Evolutionary conservation across 2,888 invertebrate genomes (phyloP), one percentile per base, ranked within the genome.

Genomic region (Philhelius pedissequus): DNA sequence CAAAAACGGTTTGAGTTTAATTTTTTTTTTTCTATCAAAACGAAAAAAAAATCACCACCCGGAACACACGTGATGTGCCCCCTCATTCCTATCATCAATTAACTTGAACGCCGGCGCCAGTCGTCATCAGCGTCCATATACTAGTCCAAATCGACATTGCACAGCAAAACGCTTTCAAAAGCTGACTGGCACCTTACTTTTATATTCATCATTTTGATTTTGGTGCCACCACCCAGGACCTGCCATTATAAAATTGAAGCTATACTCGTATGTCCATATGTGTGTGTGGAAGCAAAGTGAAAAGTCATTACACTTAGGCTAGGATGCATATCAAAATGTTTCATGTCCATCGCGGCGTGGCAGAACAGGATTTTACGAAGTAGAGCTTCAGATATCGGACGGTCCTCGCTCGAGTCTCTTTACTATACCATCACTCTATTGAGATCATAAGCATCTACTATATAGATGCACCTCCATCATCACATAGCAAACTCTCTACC

Each of bases 281-380:
- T 27, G 8, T 56, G 66, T 56, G 32, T 25, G 54, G 45, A 43
- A 11, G 18, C 79, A 75, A 71, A 84, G 84, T 75, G 75, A 68
- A 80, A 80, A 80, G 79, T 80, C 84, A 84, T 80, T 75, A 80
- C 84, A 79, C 79, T 75, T 79, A 73, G 82, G 68, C 62, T 62
- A 64, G 54, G 73, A 75, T 80, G 60, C 75, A 66, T 70, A 79
- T 79, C 73, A 78, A 40, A 81, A 82, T 69, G n/a, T n/a, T 69
- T 62, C 38, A 78, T 83, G 79, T 70, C 70, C 84, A 80, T 71
- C 70, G 70, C 62, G 56, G 27, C 43, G 27, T 43, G 18, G 62
- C 45, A 48, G 22, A 13, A 22, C 13, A 45, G 77, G 48, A 56
- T 38, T 62, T 69, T 73, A 52, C 43, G 27, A 75, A 71, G 71